Base-by-base conservation (phyloP, 2,113 vertebrate genomes). In the Sialia sialis region DNA sequence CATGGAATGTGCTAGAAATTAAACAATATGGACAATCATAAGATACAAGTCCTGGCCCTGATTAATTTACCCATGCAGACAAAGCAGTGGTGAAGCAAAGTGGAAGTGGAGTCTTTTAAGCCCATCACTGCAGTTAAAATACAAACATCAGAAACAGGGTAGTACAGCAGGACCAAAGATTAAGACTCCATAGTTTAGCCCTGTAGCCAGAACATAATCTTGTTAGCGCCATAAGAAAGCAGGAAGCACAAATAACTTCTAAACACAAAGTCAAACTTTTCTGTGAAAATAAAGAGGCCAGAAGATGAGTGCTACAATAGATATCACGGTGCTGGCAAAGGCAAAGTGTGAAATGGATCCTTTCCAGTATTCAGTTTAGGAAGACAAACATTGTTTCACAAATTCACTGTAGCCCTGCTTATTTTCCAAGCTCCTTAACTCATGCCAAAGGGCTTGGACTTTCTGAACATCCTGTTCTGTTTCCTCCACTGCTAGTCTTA, bases 391-490 rank as follows among this genome's bases (percentile, higher is more conserved):
- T 80, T 83, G 90, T 93, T 94, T 94, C 82, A 94, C 91, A 95
- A 95, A 94, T 91, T 90, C 85, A 90, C 93, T 95, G 70, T 56
- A 79, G 87, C 79, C 64, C 44, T 81, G 87, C 90, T 93, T 92
- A 88, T 67, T 94, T 96, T 95, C 83, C 94, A 88, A 86, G 68
- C 84, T 88, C 59, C 88, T 70, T 80, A 77, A 89, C 84, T 95
- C 76, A 92, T 84, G 93, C 95, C 95, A 96, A 95, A 96, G 92
- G 91, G 90, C 86, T 52, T 90, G 83, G 94, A 95, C 94, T 96
- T 95, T 96, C 70, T 68, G 92, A 95, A 95, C 95, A 95, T 95
- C 95, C 93, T 95, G 94, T 95, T 91, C 94, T 93, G 88, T 84
- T 95, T 95, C 85, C 87, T 92, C 60, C 36, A 90, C 64, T 6